These are phyloP conservation scores for Cyclina sinensis DNA, from an alignment of 1,140 invertebrate species.

Conservation along the genomic window DNA sequence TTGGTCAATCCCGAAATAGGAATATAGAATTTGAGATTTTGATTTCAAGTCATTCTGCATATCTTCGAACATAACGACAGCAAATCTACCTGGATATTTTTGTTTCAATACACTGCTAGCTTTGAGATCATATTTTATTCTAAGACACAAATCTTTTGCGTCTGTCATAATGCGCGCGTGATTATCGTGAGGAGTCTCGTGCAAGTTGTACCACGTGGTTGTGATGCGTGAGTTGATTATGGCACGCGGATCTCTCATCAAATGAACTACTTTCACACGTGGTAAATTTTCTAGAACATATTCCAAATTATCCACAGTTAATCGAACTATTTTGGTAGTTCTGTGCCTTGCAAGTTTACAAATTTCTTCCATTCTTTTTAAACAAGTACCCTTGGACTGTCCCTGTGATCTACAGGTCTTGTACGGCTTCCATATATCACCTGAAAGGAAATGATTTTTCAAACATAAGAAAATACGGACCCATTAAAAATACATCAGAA, in stretches of 20 bases:
- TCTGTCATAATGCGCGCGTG: not conserved
- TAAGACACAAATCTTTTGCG: slow-evolving; percentile 29
- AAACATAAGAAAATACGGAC: too few relatives aligned
- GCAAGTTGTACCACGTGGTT: slow-evolving; percentile 19
- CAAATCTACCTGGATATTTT: slow-evolving; percentile 21
- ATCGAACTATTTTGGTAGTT: slow-evolving; percentile 37
- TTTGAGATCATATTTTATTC: slow-evolving; percentile 48
- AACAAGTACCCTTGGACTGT: not conserved
- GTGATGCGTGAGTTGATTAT: slow-evolving; percentile 53
- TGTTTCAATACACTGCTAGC: not conserved
- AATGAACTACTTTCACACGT: slow-evolving; percentile 20
- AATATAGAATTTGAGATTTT: slow-evolving; percentile 25
- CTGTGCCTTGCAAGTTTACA: slow-evolving; percentile 9
- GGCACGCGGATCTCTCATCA: slow-evolving; percentile 44
- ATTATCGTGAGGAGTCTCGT: slow-evolving; percentile 19
- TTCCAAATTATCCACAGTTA: slow-evolving; percentile 39
- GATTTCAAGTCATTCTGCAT: slow-evolving; percentile 13
- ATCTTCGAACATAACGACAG: slow-evolving; percentile 42
- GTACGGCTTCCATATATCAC: slow-evolving; percentile 22
- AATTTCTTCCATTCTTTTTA: slow-evolving; percentile 12
- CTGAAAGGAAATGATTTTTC: slow-evolving; percentile 29
- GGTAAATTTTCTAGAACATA: slow-evolving; percentile 25
- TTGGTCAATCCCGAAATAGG: slow-evolving; percentile 19
- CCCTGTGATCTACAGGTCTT: not conserved
- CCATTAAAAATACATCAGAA: too few relatives aligned